Conservation (phyloP, 2,888 invertebrate genomes). For the Ernsta delagoae region DNA sequence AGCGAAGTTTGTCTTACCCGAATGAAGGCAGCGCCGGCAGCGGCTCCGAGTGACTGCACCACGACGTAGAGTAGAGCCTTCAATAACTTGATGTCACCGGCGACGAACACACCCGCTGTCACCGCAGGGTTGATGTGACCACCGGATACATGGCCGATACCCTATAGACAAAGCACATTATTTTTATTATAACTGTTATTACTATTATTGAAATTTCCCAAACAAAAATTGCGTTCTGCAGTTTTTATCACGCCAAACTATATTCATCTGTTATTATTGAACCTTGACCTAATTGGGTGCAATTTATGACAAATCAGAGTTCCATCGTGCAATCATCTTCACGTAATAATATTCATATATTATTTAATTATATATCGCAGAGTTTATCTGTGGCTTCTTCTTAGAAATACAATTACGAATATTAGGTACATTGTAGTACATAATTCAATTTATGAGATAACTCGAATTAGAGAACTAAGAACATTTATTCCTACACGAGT, state of each 20-base stretch:
- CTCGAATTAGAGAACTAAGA: too few species aligned
- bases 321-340: slow-evolving; percentile 11
- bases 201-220: too few species aligned
- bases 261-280: too few species aligned
- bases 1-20: slow-evolving; percentile 76
- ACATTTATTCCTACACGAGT: too few species aligned
- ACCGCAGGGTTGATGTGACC: slow-evolving; percentile 98
- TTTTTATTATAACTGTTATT: too few species aligned
- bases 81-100: slow-evolving; percentile 92
- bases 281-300: slow-evolving; percentile 17
- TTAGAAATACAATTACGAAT: slow-evolving; percentile 1
- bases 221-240: too few species aligned
- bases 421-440: too few species aligned
- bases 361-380: slow-evolving; percentile 1
- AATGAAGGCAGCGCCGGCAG: slow-evolving; percentile 91
- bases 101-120: slow-evolving; percentile 91
- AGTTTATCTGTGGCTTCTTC: background rate
- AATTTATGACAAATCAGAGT: slow-evolving; percentile 19
- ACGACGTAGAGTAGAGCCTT: slow-evolving; percentile 92
- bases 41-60: slow-evolving; percentile 92
- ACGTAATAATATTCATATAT: slow-evolving; percentile 12
- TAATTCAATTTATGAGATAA: too few species aligned
- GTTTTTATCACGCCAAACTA: too few species aligned
- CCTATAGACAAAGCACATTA: slow-evolving; percentile 78
- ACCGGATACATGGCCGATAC: slow-evolving; percentile 94